Base-by-base conservation (phyloP, 64 coral and sea anemone genomes). In the Pachyseris speciosa region DNA sequence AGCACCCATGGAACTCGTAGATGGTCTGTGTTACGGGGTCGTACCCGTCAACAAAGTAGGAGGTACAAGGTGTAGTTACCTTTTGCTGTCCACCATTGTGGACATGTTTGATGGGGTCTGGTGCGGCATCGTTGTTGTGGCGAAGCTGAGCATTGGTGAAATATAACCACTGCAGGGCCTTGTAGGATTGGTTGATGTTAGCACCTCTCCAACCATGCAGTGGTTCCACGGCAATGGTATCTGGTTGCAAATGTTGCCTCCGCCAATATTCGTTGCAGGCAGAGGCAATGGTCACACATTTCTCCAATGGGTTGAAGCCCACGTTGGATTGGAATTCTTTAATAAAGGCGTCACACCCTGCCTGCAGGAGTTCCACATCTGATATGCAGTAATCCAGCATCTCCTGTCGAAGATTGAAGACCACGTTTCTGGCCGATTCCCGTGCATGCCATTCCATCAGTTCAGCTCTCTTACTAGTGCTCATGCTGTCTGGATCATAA, bases 1-100 rank as follows among this genome's bases (percentile, higher is more conserved):
- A 38, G 16, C 89, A 91, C 2, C 89, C 89, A 15, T 83, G 29
- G 45, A 74, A 91, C 42, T 89, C 34, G 20, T 39, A 60, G 0
- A 89, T 52, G 0, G 53, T 63, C 0, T n/a, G n/a, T n/a, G n/a
- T n/a, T n/a, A n/a, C n/a, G n/a, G n/a, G n/a, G n/a, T n/a, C n/a
- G n/a, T n/a, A 89, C 5, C 87, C 72, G 28, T 89, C 88, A 12
- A 89, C 53, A 5, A 52, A 25, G 34, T 49, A 64, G 45, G 5
- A 7, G 5, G 5, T 13, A 7, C 5, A 5, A 2, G 27, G 57
- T 30, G 16, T 0, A 10, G 27, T 2, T 40, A 25, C 37, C 0
- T 17, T 7, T 11, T 40, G 19, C 0, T 27, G 33, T 0, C 16
- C 15, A 5, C 60, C 22, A n/a, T 65, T 68, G 0, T 59, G 20